Conservation (phyloP, 2,888 invertebrate genomes). For the Loripinus fragilis region DNA sequence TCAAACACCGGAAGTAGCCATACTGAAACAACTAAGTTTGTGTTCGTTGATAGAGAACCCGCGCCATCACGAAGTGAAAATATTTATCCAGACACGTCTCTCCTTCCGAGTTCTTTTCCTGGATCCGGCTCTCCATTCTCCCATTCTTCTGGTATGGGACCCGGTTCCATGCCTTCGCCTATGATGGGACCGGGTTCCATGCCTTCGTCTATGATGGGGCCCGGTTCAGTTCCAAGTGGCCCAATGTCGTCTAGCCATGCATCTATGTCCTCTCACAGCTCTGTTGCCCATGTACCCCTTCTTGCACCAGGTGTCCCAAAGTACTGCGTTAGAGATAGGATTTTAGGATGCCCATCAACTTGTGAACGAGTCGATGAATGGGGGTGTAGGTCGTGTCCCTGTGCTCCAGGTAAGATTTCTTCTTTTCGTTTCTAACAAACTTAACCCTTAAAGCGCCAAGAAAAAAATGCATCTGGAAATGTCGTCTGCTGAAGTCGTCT, state of each 20-base stretch:
- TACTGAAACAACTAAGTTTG: slow-evolving; percentile 35
- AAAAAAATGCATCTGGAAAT: too few relatives aligned
- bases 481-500: too few relatives aligned
- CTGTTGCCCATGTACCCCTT: slow-evolving; percentile 45
- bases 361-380: slow-evolving; percentile 56
- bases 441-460: too few relatives aligned
- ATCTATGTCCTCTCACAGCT: background rate
- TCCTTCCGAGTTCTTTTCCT: slow-evolving; percentile 29
- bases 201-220: background rate
- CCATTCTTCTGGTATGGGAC: background rate
- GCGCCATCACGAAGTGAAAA: slow-evolving; percentile 4
- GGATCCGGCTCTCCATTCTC: background rate
- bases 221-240: background rate
- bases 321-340: slow-evolving; percentile 54
- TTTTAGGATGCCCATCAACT: slow-evolving; percentile 49
- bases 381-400: slow-evolving; percentile 59
- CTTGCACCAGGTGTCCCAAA: slow-evolving; percentile 55
- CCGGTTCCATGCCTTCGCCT: background rate
- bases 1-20: background rate
- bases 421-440: too few relatives aligned
- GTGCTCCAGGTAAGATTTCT: slow-evolving; percentile 45
- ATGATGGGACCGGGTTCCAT: background rate
- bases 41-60: slow-evolving; percentile 38
- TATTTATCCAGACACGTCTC: slow-evolving; percentile 2
- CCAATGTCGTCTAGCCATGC: background rate